Conservation (phyloP, 2,888 invertebrate genomes). For the Emmelina monodactyla region DNA sequence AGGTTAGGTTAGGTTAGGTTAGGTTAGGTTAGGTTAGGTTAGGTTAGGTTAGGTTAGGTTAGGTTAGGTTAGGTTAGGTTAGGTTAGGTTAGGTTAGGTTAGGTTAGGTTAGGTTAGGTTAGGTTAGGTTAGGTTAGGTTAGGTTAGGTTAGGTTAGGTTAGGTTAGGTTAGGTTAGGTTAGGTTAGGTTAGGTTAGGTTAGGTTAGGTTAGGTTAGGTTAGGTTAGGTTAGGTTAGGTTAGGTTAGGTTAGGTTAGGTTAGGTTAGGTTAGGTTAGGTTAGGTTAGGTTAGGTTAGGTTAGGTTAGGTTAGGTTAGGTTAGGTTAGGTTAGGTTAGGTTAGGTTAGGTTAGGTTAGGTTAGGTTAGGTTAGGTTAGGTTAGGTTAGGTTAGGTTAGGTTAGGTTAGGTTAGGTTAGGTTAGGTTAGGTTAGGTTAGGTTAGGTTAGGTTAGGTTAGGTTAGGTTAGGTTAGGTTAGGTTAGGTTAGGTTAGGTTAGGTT, state of each 20-base stretch:
- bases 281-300: constrained; percentile 13
- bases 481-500: too few species aligned
- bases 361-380: constrained; percentile 14
- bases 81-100: constrained; percentile 10
- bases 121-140: constrained; percentile 15
- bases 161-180: constrained; percentile 18
- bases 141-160: constrained; percentile 18
- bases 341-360: constrained; percentile 15
- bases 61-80: constrained; percentile 4
- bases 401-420: too few species aligned
- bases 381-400: constrained; percentile 13
- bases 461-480: too few species aligned
- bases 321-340: constrained; percentile 13
- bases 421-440: too few species aligned
- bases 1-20: constrained; percentile 7
- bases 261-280: constrained; percentile 14
- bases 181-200: constrained; percentile 19
- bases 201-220: constrained; percentile 20
- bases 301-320: constrained; percentile 11
- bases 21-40: constrained; percentile 7
- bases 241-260: constrained; percentile 17
- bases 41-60: constrained; percentile 6
- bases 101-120: constrained; percentile 14
- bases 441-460: too few species aligned
- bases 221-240: constrained; percentile 20